Evolutionary conservation across 2,113 vertebrate genomes (phyloP).

Genomic region (Halichoeres trimaculatus): DNA sequence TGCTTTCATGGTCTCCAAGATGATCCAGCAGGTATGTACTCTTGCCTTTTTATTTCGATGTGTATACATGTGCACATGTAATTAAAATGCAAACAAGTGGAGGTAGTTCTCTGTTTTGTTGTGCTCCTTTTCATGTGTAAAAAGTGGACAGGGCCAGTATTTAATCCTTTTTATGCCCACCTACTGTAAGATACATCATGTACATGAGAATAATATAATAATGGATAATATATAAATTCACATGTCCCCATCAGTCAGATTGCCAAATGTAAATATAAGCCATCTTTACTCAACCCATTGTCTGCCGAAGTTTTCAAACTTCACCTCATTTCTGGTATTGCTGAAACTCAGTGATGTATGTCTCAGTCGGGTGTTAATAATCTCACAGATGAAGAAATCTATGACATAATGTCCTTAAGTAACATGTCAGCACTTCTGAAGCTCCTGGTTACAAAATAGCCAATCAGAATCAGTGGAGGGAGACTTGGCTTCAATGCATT

Average conservation of each 20-base stretch:
- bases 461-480: constrained; percentile 3
- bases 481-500: not conserved
- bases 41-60: constrained; percentile 11
- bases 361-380: not conserved
- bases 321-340: not conserved
- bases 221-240: too few species aligned
- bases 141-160: not conserved
- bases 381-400: constrained; percentile 1
- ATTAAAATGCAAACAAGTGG: too few species aligned
- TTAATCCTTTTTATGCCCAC: not conserved
- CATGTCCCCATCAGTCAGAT: too few species aligned
- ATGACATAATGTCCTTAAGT: constrained; percentile 25
- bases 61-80: not conserved
- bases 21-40: constrained; percentile 91
- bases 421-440: constrained; percentile 7
- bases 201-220: too few species aligned
- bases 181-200: too few species aligned
- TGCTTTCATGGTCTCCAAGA: constrained; percentile 91
- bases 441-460: constrained; percentile 1
- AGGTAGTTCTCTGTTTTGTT: too few species aligned
- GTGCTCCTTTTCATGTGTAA: not conserved
- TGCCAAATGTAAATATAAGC: too few species aligned
- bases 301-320: not conserved
- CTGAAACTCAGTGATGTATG: not conserved
- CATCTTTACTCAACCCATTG: too few species aligned